Evolutionary conservation across 1,140 invertebrate genomes (phyloP), one percentile per base, ranked within the genome.

Genomic region (Mizuhopecten yessoensis): DNA sequence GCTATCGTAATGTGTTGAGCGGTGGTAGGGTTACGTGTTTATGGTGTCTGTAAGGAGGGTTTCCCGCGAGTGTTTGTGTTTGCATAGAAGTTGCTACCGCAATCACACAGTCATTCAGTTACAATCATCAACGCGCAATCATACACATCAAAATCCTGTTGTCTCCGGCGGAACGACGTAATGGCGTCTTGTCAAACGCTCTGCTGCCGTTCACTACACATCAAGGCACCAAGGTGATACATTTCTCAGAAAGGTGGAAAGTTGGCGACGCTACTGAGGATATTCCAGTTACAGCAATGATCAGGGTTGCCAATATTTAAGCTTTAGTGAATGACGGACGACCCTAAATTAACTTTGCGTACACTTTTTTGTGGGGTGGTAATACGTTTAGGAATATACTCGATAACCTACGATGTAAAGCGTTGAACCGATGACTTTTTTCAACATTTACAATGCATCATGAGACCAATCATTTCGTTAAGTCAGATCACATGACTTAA

Each of bases 131-230:
- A 20, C 23, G 23, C 45, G 20, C 7, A 7, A 57, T 57, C 29
- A 29, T n/a, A 29, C 57, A 75, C 1, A 75, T 29, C 23, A 29
- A 29, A n/a, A 29, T 75, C n/a, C 3, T 75, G 29, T 29, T n/a
- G 57, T 29, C 57, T 75, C n/a, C 29, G 23, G 57, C 23, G 57
- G 57, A 75, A 75, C 57, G 23, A 29, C n/a, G 57, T 29, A 75
- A 75, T 29, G 57, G n/a, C 57, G 57, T 75, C 57, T n/a, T 75
- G 57, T 75, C 57, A 29, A 75, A 75, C 57, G 57, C 57, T 75
- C 29, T 23, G 29, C 57, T n/a, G n/a, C n/a, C n/a, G 23, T 29
- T 75, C 29, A 29, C n/a, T 29, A 75, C 57, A 75, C 57, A 75
- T 75, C 57, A 75, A 75, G 29, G 57, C 17, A 17, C 57, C n/a